These are phyloP conservation scores for Paratrypauchen microcephalus DNA, from an alignment of 2,797 vertebrate genomes.

Conservation along the genomic window DNA sequence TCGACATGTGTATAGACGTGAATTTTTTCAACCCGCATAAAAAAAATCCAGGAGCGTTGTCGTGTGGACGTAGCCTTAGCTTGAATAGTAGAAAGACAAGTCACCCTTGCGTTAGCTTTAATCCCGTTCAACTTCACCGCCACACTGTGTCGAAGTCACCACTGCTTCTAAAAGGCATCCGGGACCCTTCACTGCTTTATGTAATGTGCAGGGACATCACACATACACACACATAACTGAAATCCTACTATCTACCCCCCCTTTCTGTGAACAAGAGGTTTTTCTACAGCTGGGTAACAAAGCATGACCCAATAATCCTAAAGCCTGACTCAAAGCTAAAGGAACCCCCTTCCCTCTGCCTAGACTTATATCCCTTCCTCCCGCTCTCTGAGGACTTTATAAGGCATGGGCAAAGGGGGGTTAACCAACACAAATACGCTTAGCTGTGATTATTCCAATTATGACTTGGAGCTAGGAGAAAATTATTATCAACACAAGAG, in stretches of 20 bases:
- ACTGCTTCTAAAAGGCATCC: conserved; percentile 51
- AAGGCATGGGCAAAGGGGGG: conserved; percentile 51
- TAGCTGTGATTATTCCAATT: conserved; percentile 80
- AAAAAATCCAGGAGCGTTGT: too few relatives aligned
- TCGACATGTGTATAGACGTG: too few relatives aligned
- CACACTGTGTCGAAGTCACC: conserved; percentile 46
- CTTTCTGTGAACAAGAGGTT: conserved; percentile 74
- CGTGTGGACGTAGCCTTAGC: too few relatives aligned
- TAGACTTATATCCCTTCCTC: conserved; percentile 66
- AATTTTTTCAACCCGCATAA: too few relatives aligned
- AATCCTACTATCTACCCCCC: conserved; percentile 25
- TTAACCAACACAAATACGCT: conserved; percentile 64
- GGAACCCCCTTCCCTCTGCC: conserved; percentile 46
- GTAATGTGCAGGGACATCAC: conserved; percentile 43
- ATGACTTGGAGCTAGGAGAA: conserved; percentile 66
- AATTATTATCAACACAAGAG: conserved; percentile 69
- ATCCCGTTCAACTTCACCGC: conserved; percentile 54
- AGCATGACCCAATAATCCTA: conserved; percentile 85
- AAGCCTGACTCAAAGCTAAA: conserved; percentile 79
- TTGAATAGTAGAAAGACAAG: conserved; percentile 9
- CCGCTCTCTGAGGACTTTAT: conserved; percentile 78
- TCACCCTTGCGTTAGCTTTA: conserved; percentile 38
- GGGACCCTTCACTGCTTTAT: conserved; percentile 67
- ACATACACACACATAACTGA: conserved; percentile 33
- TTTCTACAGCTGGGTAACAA: conserved; percentile 84